Conservation (phyloP, 30 jellyfish, hydroid and myxozoan genomes). For the Aurelia sp. region DNA sequence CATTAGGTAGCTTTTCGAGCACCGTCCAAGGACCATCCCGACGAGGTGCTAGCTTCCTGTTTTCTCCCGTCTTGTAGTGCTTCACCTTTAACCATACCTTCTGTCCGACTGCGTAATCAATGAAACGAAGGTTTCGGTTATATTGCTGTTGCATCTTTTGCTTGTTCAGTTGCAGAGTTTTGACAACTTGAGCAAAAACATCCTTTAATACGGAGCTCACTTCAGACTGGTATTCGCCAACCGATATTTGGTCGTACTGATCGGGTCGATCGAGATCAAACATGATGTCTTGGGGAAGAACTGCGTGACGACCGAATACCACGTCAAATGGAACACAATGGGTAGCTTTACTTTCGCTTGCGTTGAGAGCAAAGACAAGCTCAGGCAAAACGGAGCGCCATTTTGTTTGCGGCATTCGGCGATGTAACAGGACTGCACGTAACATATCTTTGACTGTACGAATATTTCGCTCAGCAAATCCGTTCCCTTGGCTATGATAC, state of each 20-base stretch:
- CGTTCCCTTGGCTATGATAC: no score
- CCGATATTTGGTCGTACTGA: background rate
- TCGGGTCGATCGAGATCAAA: background rate
- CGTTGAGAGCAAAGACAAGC: no score
- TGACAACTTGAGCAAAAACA: conserved; percentile 9
- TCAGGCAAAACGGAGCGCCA: no score
- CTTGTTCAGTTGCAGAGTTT: conserved; percentile 1
- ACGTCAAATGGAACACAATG: no score
- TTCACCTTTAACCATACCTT: background rate
- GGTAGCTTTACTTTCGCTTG: no score
- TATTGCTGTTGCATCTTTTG: conserved; percentile 3
- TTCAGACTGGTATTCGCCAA: conserved; percentile 3
- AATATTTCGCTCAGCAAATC: conserved; percentile 30
- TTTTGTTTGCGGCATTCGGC: no score
- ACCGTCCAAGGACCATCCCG: no score
- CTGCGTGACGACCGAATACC: no score
- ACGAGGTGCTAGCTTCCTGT: no score
- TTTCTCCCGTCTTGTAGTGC: background rate
- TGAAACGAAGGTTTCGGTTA: conserved; percentile 31
- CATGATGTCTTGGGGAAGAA: background rate
- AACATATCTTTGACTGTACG: conserved; percentile 12
- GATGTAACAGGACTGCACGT: no score
- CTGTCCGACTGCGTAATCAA: background rate
- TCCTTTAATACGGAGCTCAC: conserved; percentile 6
- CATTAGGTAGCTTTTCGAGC: no score